These are phyloP conservation scores for Romanogobio albipinnatus DNA, from an alignment of 2,113 vertebrate genomes.

Conservation along the genomic window DNA sequence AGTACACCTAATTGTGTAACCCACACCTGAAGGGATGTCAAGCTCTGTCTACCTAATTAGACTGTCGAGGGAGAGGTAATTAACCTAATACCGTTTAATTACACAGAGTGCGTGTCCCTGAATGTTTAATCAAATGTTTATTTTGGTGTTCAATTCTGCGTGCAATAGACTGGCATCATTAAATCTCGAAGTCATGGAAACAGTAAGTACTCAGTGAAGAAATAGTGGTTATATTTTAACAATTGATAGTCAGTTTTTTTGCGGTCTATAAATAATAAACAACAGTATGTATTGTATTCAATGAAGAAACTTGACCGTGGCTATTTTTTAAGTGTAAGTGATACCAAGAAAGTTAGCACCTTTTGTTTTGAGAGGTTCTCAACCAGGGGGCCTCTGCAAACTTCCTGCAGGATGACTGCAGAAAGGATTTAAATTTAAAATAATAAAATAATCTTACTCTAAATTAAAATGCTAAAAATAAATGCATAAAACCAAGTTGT, in stretches of 20 bases:
- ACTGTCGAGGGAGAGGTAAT: slow-evolving; percentile 64
- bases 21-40: slow-evolving; percentile 65
- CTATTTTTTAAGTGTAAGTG: not conserved
- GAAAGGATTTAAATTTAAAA: too few species aligned
- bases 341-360: not conserved
- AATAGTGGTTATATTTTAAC: not conserved
- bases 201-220: not conserved
- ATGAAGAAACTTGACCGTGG: not conserved
- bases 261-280: slow-evolving; percentile 11
- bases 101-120: slow-evolving; percentile 65
- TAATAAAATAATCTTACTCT: too few species aligned
- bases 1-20: slow-evolving; percentile 61
- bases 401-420: too few species aligned
- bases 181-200: slow-evolving; percentile 17
- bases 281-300: not conserved
- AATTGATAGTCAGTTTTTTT: not conserved
- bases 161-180: slow-evolving; percentile 13
- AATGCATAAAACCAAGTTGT: too few species aligned
- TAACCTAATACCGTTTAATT: slow-evolving; percentile 74
- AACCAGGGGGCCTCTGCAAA: not conserved
- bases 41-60: slow-evolving; percentile 69
- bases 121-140: slow-evolving; percentile 65
- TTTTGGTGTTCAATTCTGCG: slow-evolving; percentile 15
- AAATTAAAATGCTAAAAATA: too few species aligned
- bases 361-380: not conserved